A percentile compares a stretch with the other conserved stretches of the same genome.
These are phyloP conservation scores for Alsophila aescularia DNA, from an alignment of 2,888 invertebrate genomes.

Conservation along the genomic window DNA sequence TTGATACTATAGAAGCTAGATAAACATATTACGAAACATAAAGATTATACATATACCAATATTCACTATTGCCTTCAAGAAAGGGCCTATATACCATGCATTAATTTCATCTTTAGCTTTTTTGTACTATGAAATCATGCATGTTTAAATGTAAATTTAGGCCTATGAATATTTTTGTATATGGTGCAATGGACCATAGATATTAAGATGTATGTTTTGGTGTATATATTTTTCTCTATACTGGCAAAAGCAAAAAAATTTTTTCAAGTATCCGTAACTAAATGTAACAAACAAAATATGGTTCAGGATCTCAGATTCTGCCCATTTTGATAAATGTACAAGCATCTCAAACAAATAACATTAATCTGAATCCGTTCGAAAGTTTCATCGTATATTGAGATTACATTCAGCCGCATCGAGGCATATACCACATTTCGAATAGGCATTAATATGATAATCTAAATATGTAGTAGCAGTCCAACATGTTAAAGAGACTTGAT, in stretches of 20 bases:
- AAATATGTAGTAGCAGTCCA: too few relatives aligned
- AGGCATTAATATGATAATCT: neutral
- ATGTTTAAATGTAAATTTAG: constrained; percentile 13
- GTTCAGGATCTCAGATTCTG: too few relatives aligned
- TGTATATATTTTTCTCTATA: neutral
- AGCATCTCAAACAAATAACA: too few relatives aligned
- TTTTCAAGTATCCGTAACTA: neutral
- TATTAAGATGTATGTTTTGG: constrained; percentile 7
- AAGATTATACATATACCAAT: constrained; percentile 1
- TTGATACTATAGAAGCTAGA: constrained; percentile 25
- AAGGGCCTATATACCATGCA: constrained; percentile 7
- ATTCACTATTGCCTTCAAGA: constrained; percentile 21
- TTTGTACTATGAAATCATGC: constrained; percentile 12
- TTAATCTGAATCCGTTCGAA: too few relatives aligned
- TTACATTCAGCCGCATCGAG: too few relatives aligned
- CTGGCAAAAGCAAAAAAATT: neutral
- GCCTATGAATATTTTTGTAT: constrained; percentile 29
- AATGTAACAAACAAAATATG: neutral
- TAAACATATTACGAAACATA: neutral
- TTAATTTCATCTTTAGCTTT: constrained; percentile 5
- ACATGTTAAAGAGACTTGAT: neutral
- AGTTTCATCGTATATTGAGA: too few relatives aligned
- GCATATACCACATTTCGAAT: neutral
- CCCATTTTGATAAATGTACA: too few relatives aligned
- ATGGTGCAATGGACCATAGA: constrained; percentile 27